Evolutionary conservation across 2,113 vertebrate species (phyloP).

Genomic region (Dipodomys merriami): DNA sequence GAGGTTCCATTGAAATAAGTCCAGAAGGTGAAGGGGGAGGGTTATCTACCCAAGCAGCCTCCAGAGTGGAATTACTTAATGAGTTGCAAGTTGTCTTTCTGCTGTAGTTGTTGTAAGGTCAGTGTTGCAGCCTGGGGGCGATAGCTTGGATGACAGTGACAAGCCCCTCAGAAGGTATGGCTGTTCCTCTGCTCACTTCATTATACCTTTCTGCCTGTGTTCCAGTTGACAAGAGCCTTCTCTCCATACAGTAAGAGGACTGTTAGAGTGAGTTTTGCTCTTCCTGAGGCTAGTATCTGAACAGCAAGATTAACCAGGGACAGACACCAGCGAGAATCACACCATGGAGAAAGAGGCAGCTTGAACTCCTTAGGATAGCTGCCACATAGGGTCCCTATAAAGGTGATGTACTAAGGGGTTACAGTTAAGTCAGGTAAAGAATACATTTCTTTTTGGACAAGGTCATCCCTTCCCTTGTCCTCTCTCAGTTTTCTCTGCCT

Average conservation of each 20-base stretch:
- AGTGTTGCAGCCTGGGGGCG: too few relatives aligned
- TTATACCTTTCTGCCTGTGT: not conserved
- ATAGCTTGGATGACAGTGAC: not conserved
- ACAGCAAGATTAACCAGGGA: not conserved
- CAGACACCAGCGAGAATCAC: not conserved
- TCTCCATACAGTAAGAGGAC: not conserved
- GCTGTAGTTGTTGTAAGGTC: not conserved
- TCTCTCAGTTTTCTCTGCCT: too few relatives aligned
- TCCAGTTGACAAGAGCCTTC: not conserved
- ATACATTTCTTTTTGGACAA: too few relatives aligned
- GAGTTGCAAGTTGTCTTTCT: not conserved
- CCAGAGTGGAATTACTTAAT: not conserved
- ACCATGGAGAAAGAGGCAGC: not conserved
- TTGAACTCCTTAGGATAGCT: not conserved
- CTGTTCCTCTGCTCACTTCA: fast-evolving
- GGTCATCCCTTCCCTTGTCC: too few relatives aligned
- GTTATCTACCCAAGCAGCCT: not conserved
- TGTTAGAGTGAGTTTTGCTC: not conserved
- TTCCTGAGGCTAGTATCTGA: not conserved
- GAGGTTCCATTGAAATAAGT: too few relatives aligned
- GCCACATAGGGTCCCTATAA: not conserved
- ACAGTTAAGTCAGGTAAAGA: too few relatives aligned
- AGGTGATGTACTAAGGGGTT: too few relatives aligned
- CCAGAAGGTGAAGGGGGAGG: not conserved
- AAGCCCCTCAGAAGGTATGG: not conserved